These are phyloP conservation scores for Phengaris alcon DNA, from an alignment of 2,888 invertebrate genomes.

Conservation along the genomic window DNA sequence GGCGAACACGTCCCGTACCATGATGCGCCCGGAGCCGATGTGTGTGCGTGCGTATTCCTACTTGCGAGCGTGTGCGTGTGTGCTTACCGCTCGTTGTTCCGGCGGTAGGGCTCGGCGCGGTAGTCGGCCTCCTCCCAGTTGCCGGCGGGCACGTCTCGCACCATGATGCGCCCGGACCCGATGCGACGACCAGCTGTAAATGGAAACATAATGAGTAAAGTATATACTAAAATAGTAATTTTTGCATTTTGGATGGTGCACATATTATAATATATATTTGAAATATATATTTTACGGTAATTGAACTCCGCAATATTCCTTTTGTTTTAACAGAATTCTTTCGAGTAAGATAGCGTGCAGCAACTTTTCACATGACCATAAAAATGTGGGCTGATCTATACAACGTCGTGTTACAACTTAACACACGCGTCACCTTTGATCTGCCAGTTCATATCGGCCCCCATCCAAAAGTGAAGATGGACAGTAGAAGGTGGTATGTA, in stretches of 20 bases:
- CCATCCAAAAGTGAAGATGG: background rate
- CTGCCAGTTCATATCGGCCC: slow-evolving; percentile 53
- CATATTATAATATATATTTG: background rate
- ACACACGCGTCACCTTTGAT: slow-evolving; percentile 53
- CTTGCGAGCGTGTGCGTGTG: background rate
- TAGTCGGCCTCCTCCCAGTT: slow-evolving; percentile 49
- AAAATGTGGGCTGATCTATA: slow-evolving; percentile 54
- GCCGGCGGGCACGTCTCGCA: slow-evolving; percentile 76
- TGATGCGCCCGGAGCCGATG: too few relatives aligned
- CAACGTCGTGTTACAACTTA: slow-evolving; percentile 50
- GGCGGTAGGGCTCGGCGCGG: slow-evolving; percentile 43
- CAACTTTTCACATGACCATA: too few relatives aligned
- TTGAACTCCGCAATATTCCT: too few relatives aligned
- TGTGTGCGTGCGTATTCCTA: background rate
- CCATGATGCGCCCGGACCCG: slow-evolving; percentile 90
- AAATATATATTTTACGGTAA: too few relatives aligned
- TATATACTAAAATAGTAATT: too few relatives aligned
- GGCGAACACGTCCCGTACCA: too few relatives aligned
- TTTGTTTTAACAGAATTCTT: too few relatives aligned
- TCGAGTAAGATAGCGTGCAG: too few relatives aligned
- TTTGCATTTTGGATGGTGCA: too few relatives aligned
- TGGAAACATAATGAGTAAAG: background rate
- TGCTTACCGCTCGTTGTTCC: slow-evolving; percentile 57
- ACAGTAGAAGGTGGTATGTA: background rate
- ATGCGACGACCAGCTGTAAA: slow-evolving; percentile 79